These are phyloP conservation scores for Psilopogon haemacephalus DNA, from an alignment of 2,113 vertebrate genomes.

Conservation along the genomic window DNA sequence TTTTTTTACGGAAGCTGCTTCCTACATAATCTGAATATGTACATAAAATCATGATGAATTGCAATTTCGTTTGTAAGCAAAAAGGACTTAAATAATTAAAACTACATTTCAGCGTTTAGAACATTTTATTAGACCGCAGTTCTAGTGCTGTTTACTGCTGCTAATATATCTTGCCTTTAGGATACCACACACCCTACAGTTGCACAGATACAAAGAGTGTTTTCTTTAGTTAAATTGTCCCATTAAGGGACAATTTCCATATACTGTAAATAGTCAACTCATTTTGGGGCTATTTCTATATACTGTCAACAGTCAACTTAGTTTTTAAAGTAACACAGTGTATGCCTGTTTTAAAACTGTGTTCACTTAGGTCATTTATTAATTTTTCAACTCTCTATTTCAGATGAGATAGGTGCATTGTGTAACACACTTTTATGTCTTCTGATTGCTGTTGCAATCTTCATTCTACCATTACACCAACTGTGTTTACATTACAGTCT, in stretches of 20 bases:
- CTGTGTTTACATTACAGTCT: neutral
- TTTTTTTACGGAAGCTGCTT: neutral
- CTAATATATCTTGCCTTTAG: neutral
- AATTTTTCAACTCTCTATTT: neutral
- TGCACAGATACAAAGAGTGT: neutral
- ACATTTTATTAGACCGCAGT: neutral
- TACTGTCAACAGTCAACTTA: neutral
- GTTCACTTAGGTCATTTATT: neutral
- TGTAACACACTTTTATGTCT: neutral
- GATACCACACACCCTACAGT: neutral
- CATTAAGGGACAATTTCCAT: neutral
- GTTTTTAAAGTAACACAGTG: neutral
- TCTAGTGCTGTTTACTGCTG: neutral
- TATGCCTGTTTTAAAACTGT: neutral
- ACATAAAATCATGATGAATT: neutral
- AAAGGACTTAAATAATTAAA: slow-evolving; percentile 11
- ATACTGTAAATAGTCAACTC: neutral
- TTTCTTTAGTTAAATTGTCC: neutral
- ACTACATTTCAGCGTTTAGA: neutral
- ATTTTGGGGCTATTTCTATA: neutral
- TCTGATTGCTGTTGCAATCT: neutral
- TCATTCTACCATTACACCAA: neutral
- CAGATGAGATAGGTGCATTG: neutral
- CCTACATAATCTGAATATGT: neutral
- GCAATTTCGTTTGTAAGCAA: neutral